Evolutionary conservation across 2,888 invertebrate genomes (phyloP).

Genomic region (Oxyteleia sp.): DNA sequence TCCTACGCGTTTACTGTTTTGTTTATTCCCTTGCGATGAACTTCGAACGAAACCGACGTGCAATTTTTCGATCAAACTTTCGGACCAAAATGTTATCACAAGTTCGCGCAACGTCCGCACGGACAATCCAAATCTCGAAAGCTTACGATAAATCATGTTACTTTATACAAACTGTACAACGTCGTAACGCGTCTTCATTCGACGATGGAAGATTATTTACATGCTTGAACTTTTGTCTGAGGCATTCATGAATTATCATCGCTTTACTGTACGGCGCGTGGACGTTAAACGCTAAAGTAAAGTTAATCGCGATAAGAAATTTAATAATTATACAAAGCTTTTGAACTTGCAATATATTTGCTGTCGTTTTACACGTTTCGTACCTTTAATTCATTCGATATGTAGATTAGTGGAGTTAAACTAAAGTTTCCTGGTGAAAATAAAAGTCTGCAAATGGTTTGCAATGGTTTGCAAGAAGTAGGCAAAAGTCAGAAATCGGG

Average conservation of each 20-base stretch:
- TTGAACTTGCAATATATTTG: too few species aligned
- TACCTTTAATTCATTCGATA: too few species aligned
- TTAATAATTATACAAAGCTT: too few species aligned
- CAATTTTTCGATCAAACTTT: slow-evolving; percentile 59
- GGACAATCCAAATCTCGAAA: slow-evolving; percentile 60
- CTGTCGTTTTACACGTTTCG: too few species aligned
- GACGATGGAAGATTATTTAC: slow-evolving; percentile 72
- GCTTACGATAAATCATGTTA: slow-evolving; percentile 58
- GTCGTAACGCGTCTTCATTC: slow-evolving; percentile 47
- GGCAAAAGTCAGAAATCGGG: too few species aligned
- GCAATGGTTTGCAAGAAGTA: too few species aligned
- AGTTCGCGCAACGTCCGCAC: slow-evolving; percentile 56
- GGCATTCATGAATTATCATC: slow-evolving; percentile 53
- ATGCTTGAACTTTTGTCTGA: slow-evolving; percentile 61
- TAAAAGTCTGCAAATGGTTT: too few species aligned
- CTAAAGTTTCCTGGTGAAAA: too few species aligned
- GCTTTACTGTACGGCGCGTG: slow-evolving; percentile 8
- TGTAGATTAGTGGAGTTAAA: too few species aligned
- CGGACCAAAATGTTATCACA: slow-evolving; percentile 64
- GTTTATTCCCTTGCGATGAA: slow-evolving; percentile 44
- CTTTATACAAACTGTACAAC: slow-evolving; percentile 67
- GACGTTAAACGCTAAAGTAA: not conserved
- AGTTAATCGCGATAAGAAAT: not conserved
- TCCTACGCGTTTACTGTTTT: slow-evolving; percentile 19
- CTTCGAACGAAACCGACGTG: slow-evolving; percentile 51